Base-by-base conservation (phyloP, 2,888 invertebrate species). In the Drosophila nr. fundita region DNA sequence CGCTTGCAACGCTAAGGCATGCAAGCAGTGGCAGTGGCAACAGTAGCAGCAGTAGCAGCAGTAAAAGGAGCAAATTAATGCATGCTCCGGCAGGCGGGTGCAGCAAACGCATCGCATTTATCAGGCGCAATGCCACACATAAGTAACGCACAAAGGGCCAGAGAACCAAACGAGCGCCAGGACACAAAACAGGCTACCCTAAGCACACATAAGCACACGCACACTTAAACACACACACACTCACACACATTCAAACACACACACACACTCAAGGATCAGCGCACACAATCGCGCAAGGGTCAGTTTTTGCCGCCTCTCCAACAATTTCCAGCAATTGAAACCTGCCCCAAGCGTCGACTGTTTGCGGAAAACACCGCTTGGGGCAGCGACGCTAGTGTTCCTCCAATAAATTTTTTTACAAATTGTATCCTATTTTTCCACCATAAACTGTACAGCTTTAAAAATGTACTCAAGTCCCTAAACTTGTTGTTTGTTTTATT, bases 61-160 rank as follows among this genome's bases (percentile, higher is more conserved):
- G 54, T 40, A 72, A 54, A 40, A 50, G 30, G 61, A 10, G 32
- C 55, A 64, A 79, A 84, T 87, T 83, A 81, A 84, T 84, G 84
- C 82, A 73, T 89, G 76, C 74, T 79, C 71, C 84, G 70, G 64
- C 70, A 45, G 83, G 63, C 61, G 45, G 45, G 49, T 58, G 45
- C 38, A 38, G 85, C 69, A 71, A 83, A 65, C 72, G 45, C 53
- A 36, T 21, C 34, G 66, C 72, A 66, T 80, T 87, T 84, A 88
- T 83, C 88, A 72, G 64, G 48, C 65, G 73, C 84, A 87, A 67
- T 72, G 57, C 83, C 65, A 64, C 73, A 86, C 78, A 76, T 84
- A 87, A 83, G 85, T 82, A 86, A 78, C 65, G 71, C 68, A 79
- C 88, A 83, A 83, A 81, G 60, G 75, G 53, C 60, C 73, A 57